These are phyloP conservation scores for Lophius piscatorius DNA, from an alignment of 2,113 vertebrate genomes.

Conservation along the genomic window DNA sequence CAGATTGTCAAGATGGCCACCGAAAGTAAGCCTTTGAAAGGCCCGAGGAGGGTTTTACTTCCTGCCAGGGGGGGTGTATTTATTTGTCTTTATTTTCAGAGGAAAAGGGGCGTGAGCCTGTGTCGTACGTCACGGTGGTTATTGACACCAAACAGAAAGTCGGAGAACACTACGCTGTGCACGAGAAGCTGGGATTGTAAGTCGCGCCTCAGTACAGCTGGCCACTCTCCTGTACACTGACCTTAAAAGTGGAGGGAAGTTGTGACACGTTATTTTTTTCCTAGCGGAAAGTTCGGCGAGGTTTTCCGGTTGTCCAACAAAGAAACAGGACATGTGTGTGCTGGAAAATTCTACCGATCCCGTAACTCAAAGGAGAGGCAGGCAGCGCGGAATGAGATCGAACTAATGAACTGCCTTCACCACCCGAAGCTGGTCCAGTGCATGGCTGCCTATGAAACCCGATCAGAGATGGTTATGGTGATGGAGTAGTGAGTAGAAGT, in stretches of 20 bases:
- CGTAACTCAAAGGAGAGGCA: conserved; percentile 74
- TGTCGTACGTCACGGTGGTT: conserved; percentile 55
- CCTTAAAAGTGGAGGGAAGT: not conserved
- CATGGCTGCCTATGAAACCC: conserved; percentile 82
- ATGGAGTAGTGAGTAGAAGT: conserved; percentile 87
- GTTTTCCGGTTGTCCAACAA: conserved; percentile 85
- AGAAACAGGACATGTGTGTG: conserved; percentile 75
- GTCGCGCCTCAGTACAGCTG: conserved; percentile 31
- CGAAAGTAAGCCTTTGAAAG: conserved; percentile 54
- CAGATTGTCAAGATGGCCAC: conserved; percentile 71
- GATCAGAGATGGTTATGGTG: conserved; percentile 82
- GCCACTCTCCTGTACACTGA: no score
- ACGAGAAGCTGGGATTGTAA: conserved; percentile 88
- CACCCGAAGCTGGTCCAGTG: conserved; percentile 86
- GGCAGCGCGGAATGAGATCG: conserved; percentile 79
- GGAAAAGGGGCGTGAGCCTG: conserved; percentile 51
- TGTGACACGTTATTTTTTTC: not conserved
- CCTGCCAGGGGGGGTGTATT: not conserved
- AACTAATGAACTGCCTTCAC: conserved; percentile 86
- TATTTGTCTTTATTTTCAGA: conserved; percentile 43
- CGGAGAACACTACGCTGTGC: conserved; percentile 78
- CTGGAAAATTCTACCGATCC: conserved; percentile 85
- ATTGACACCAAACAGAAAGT: conserved; percentile 77
- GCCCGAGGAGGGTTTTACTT: not conserved
- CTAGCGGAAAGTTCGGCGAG: conserved; percentile 85